Evolutionary conservation across 2,797 vertebrate species (phyloP), one percentile per base, ranked within the genome.

Genomic region (Pangasius djambal): DNA sequence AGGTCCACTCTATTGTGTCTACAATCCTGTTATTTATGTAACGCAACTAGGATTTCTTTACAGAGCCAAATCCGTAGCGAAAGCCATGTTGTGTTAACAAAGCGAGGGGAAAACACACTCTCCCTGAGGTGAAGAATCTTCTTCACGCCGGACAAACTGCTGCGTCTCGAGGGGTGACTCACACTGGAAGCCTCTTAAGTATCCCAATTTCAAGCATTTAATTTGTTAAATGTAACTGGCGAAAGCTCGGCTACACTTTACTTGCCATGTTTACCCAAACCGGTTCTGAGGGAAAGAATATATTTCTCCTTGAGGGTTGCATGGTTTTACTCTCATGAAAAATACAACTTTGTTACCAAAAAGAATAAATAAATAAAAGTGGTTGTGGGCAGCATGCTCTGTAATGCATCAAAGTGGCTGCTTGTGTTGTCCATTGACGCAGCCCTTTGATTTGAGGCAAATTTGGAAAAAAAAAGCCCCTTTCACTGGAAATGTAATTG

Each of bases 361-460:
- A 88, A 88, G 74, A 85, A 82, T 88, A 90, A 88, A 90, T 90
- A 90, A 90, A 90, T 90, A 90, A 88, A 90, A 86, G 89, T 69
- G 89, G 89, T 90, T 90, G 89, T 88, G 89, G 89, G 86, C 83
- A 85, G 52, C 69, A 61, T 86, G 86, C 86, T 90, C 89, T 90
- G 89, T 88, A 88, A 90, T 88, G 84, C 87, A 90, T 90, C 89
- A 88, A 86, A 88, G 86, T 79, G 67, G 86, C 63, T 81, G 75
- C 89, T 69, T 81, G 20, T 88, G 89, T 86, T 85, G 83, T 77
- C 86, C 86, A 85, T 82, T 90, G 86, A 90, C 86, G 85, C 83
- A 85, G 89, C 83, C 48, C 89, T 90, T 90, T 90, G 89, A 90
- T 90, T 90, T 86, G 86, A 87, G 75, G 89, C 86, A 67, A 90